A percentile compares a stretch with the other conserved stretches of the same genome.
phyloP scores from a whole-genome alignment of 2,888 invertebrate species.

The Pachycephus smyrnensis region DNA sequence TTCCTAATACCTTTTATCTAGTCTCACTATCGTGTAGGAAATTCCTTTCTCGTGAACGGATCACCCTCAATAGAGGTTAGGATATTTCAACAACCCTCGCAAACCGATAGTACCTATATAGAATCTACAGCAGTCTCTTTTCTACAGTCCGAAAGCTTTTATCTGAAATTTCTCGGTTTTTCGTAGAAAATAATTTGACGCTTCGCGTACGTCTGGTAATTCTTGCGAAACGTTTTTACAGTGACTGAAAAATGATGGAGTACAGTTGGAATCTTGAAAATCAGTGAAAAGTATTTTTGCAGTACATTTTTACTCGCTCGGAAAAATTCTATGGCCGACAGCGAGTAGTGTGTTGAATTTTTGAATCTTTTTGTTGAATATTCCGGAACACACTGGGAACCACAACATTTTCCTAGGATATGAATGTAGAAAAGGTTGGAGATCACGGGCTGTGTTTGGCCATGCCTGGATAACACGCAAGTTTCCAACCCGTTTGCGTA shows the following conservation, averaged over 20 bases:
- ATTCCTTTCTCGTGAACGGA: neutral
- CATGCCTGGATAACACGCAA: conserved; percentile 34
- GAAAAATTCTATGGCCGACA: neutral
- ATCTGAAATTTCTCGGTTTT: conserved; percentile 10
- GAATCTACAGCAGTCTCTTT: conserved; percentile 2
- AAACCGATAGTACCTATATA: conserved; percentile 1
- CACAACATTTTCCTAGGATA: neutral
- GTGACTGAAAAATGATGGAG: neutral
- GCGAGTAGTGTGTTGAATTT: neutral
- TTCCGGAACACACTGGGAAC: neutral
- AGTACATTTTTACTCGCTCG: neutral
- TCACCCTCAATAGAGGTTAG: neutral
- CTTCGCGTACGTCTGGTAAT: neutral
- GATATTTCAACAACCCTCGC: conserved; percentile 1
- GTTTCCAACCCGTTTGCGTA: conserved; percentile 39
- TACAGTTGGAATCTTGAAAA: neutral
- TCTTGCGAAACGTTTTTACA: neutral
- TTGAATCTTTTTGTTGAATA: neutral
- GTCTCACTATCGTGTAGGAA: conserved; percentile 9
- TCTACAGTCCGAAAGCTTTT: conserved; percentile 24
- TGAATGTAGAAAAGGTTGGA: neutral
- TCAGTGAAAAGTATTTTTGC: neutral
- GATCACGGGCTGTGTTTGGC: neutral
- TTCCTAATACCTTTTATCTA: conserved; percentile 44
- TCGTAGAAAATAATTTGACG: neutral